phyloP scores from a whole-genome alignment of 1,140 invertebrate genomes.

The Camponotus floridanus region DNA sequence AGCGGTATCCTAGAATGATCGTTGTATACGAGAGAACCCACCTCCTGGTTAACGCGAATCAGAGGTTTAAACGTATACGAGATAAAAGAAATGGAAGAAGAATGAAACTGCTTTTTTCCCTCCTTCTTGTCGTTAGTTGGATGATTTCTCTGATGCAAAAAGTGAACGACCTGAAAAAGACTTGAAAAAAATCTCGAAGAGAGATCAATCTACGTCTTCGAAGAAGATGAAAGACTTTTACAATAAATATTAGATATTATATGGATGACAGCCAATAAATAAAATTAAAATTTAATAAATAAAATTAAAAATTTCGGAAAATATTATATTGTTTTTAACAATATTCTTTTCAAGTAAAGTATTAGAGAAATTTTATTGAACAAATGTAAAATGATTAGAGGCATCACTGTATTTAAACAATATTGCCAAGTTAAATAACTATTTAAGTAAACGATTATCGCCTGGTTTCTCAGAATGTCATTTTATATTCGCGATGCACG shows the following conservation, averaged over 20 bases:
- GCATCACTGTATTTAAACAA: not conserved
- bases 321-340: no score
- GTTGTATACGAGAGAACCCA: slow-evolving; percentile 5
- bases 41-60: slow-evolving; percentile 13
- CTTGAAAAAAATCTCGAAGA: not conserved
- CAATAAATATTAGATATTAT: no score
- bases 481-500: not conserved
- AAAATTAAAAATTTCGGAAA: not conserved
- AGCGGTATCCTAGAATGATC: slow-evolving; percentile 39
- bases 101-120: not conserved
- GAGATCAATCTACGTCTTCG: not conserved
- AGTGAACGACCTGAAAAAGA: not conserved
- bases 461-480: not conserved
- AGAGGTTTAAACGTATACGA: slow-evolving; percentile 14
- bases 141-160: slow-evolving; percentile 12
- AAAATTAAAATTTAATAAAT: not conserved
- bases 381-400: not conserved
- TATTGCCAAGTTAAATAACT: not conserved
- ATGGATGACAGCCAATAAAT: no score
- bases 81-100: not conserved
- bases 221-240: no score
- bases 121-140: slow-evolving; percentile 4
- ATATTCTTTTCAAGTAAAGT: not conserved
- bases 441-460: not conserved
- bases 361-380: not conserved